Evolutionary conservation across 2,113 vertebrate genomes (phyloP), one percentile per base, ranked within the genome.

Genomic region (Pipa parva): DNA sequence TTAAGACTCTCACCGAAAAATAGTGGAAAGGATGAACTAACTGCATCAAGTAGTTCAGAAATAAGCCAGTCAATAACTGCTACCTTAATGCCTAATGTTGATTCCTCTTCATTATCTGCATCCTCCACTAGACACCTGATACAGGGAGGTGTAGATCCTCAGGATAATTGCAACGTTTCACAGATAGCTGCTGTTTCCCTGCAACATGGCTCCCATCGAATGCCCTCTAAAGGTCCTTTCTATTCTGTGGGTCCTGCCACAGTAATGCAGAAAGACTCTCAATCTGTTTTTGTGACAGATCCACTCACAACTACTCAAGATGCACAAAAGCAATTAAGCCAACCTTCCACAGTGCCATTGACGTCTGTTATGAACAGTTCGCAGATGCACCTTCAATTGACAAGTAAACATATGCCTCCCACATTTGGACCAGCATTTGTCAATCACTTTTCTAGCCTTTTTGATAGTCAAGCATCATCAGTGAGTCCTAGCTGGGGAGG

Each of bases 361-460:
- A 92, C 95, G n/a, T 91, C 92, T 59, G 86, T 97, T 85, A 93
- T 99, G 82, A 98, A 94, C 17, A 91, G 92, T 82, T 97, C 96
- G 78, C 95, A 97, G 83, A 92, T 99, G 90, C 95, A 95, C 75
- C 89, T 94, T 77, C 89, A 88, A 71, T 84, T 92, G 73, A 84
- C 81, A 74, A 89, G 90, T 81, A 97, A 97, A 81, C 88, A 91
- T 62, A 87, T 96, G 65, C 92, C 93, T 26, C 91, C 92, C 55
- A 90, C 95, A 56, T 95, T 95, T 48, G 91, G 96, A 71, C 92
- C 91, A 51, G 93, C 94, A 22, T 91, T 98, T 77, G 96, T 98
- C 83, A 97, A 91, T 90, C 92, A 91, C 80, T 97, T 99, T 84
- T 95, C 93, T 84, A 98, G 92, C 86, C 96, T 97, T 81, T 97